phyloP scores from a whole-genome alignment of 2,888 invertebrate species.

The Pseudococcus viburni region DNA sequence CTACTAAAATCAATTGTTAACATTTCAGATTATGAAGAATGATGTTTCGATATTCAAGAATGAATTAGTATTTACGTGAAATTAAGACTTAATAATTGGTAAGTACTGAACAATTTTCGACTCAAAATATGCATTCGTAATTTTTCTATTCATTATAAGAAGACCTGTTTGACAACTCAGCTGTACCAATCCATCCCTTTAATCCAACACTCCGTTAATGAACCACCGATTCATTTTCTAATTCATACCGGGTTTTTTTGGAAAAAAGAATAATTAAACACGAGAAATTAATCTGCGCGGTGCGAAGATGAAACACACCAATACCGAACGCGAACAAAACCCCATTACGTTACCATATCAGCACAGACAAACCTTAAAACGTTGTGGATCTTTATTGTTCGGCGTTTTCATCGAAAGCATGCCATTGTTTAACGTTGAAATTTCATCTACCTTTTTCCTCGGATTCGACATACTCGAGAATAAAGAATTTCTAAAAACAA shows the following conservation, averaged over 20 bases:
- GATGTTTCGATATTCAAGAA: too few relatives aligned
- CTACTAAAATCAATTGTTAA: too few relatives aligned
- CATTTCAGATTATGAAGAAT: too few relatives aligned
- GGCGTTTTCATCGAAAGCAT: neutral
- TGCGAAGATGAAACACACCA: neutral
- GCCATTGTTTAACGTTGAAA: conserved; percentile 33
- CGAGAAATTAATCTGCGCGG: neutral
- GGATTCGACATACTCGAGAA: conserved; percentile 37
- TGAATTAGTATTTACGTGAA: too few relatives aligned
- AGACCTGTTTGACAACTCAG: too few relatives aligned
- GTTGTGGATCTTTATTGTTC: conserved; percentile 18
- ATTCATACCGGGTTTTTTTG: neutral
- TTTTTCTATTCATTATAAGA: too few relatives aligned
- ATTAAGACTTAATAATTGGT: too few relatives aligned
- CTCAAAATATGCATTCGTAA: too few relatives aligned
- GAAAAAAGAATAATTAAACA: conserved; percentile 7
- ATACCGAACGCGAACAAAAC: neutral
- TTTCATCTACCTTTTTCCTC: conserved; percentile 46
- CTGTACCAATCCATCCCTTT: too few relatives aligned
- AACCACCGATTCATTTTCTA: too few relatives aligned
- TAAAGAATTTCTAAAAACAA: conserved; percentile 41
- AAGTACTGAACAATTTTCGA: too few relatives aligned
- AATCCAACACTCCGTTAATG: too few relatives aligned
- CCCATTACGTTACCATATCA: neutral
- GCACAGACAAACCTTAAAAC: conserved; percentile 5